Base-by-base conservation (phyloP, 2,113 vertebrate genomes). In the Scytalopus superciliaris region DNA sequence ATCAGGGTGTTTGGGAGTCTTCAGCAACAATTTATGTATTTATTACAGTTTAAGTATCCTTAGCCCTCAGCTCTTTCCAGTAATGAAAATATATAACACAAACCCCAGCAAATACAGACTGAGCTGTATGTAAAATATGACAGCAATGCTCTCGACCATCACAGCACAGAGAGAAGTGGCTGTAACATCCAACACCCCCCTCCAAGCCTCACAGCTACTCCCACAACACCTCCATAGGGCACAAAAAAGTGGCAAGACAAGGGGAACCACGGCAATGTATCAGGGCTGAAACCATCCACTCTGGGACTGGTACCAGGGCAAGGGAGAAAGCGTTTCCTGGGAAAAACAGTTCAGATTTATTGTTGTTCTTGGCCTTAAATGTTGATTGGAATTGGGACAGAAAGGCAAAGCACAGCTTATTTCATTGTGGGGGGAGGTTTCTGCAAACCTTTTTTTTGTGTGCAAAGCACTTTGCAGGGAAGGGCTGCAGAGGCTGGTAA, bases 41-140 rank as follows among this genome's bases (percentile, higher is more conserved):
- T 96, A 94, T 96, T 95, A 94, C 77, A 59, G 66, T 95, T 95
- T 94, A 97, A 94, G 84, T 39, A 82, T 76, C 91, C 91, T 85
- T 82, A 84, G 76, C 86, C 84, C 86, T 70, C 83, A 93, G 89
- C 69, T 91, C 91, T 92, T 94, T 70, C 49, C 87, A 64, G 84
- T 91, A 91, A 97, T 95, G 91, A 95, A 94, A 94, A 96, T 89
- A 91, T 56, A 97, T 81, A 76, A 81, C 0, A 0, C 49, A 27
- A 76, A 95, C 4, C 56, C 22, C 44, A 0, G 84, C 79, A 83
- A 64, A 83, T 5, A 59, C 15, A 66, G 70, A 3, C 72, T 17
- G 50, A 92, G 83, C 31, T 2, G 0, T 2, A 42, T 33, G 60
- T 55, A 30, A 70, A 78, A 69, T 30, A 23, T 2, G 17, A 66